Evolutionary conservation across 1,140 invertebrate species (phyloP).

Genomic region (Hylyphantes graminicola): DNA sequence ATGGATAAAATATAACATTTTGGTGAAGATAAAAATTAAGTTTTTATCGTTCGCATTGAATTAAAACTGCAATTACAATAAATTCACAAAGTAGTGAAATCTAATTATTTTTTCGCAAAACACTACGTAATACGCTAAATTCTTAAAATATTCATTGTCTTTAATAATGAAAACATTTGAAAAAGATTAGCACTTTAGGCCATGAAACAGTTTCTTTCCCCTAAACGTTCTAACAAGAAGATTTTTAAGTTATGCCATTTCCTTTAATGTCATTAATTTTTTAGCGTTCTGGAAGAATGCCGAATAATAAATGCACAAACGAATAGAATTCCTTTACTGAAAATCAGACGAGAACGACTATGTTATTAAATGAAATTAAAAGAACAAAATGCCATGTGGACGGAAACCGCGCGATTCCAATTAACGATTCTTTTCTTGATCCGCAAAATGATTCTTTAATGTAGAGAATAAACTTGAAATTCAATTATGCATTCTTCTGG

Average conservation of each 20-base stretch:
- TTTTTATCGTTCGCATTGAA: no score
- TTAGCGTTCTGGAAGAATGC: neutral
- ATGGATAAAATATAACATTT: no score
- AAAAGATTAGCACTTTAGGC: no score
- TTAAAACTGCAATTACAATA: no score
- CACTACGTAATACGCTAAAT: no score
- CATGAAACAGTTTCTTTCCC: no score
- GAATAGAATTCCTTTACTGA: slow-evolving; percentile 10
- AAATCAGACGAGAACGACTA: neutral
- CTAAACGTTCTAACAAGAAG: no score
- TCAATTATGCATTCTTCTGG: slow-evolving; percentile 24
- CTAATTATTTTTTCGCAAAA: no score
- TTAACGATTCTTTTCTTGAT: slow-evolving; percentile 27
- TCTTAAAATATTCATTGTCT: no score
- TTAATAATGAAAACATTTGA: no score
- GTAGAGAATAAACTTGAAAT: slow-evolving; percentile 16
- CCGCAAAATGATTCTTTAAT: slow-evolving; percentile 16
- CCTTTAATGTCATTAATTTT: slow-evolving; percentile 32
- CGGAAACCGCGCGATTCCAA: slow-evolving; percentile 12
- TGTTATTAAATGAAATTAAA: slow-evolving; percentile 38
- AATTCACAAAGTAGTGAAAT: no score
- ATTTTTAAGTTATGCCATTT: neutral
- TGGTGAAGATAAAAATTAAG: no score
- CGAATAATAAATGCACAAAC: slow-evolving; percentile 37
- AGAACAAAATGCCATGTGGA: slow-evolving; percentile 6